Percentiles rank a stretch among this genome's conserved stretches.
Evolutionary conservation across 2,113 vertebrate species (phyloP).

Genomic region (Amphiprion ocellaris): DNA sequence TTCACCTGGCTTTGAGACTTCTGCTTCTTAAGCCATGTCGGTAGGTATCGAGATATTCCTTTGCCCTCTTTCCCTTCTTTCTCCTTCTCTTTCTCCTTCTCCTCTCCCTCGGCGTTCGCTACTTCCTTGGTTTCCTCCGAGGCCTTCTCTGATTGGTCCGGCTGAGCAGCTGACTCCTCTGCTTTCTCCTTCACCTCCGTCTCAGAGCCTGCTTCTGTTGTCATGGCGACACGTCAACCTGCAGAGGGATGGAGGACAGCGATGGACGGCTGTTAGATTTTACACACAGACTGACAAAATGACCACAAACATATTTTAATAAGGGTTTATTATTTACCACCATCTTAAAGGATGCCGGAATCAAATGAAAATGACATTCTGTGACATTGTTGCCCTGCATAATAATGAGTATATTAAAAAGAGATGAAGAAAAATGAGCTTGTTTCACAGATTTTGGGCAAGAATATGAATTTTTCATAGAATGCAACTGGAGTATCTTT

Average conservation of each 20-base stretch:
- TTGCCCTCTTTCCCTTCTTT: constrained; percentile 89
- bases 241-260: neutral
- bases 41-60: constrained; percentile 94
- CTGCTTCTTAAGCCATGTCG: constrained; percentile 97
- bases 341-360: too few species aligned
- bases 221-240: constrained; percentile 90
- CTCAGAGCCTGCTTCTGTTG: constrained; percentile 90
- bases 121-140: constrained; percentile 83
- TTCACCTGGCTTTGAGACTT: constrained; percentile 89
- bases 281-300: neutral
- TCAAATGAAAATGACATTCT: neutral
- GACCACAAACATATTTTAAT: too few species aligned
- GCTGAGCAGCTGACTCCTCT: constrained; percentile 72
- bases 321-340: too few species aligned
- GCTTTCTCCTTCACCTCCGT: constrained; percentile 93
- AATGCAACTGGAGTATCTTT: constrained; percentile 56
- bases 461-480: constrained; percentile 51
- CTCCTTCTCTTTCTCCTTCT: constrained; percentile 82
- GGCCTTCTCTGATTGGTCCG: constrained; percentile 64
- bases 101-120: constrained; percentile 65
- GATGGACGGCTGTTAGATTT: neutral
- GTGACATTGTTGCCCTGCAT: neutral
- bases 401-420: neutral
- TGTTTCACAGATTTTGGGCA: constrained; percentile 9
- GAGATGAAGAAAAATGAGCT: constrained; percentile 9